These are phyloP conservation scores for Urocyon cinereoargenteus DNA, from an alignment of 2,797 vertebrate genomes.

Conservation along the genomic window DNA sequence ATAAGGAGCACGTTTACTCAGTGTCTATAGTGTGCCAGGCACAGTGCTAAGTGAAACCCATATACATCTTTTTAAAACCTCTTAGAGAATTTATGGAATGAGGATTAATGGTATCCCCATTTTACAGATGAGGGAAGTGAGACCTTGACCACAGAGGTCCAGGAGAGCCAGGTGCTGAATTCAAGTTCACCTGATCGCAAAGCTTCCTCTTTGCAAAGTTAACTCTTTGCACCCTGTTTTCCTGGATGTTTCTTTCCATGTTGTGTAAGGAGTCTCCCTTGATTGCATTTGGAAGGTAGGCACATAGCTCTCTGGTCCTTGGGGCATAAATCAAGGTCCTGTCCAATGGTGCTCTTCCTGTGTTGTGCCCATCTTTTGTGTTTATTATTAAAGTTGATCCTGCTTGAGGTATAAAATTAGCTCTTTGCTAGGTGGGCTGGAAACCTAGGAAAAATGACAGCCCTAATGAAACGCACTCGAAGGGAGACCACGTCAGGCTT, in stretches of 20 bases:
- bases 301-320: not conserved
- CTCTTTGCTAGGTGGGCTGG: not conserved
- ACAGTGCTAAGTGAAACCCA: not conserved
- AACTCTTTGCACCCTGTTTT: not conserved
- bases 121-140: not conserved
- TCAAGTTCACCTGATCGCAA: not conserved
- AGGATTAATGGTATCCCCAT: not conserved
- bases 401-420: not conserved
- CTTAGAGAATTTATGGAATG: not conserved
- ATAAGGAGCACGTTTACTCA: not conserved
- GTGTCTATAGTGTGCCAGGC: not conserved
- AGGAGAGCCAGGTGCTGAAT: not conserved
- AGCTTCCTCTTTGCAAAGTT: not conserved
- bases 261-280: not conserved
- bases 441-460: not conserved
- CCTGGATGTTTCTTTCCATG: not conserved
- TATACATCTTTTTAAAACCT: not conserved
- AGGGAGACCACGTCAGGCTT: not conserved
- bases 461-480: not conserved
- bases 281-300: not conserved
- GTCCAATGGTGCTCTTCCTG: not conserved
- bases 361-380: not conserved
- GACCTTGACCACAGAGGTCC: not conserved
- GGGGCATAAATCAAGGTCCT: not conserved
- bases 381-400: not conserved